phyloP scores from a whole-genome alignment of 2,113 vertebrate species.

The Sinocyclocheilus grahami region DNA sequence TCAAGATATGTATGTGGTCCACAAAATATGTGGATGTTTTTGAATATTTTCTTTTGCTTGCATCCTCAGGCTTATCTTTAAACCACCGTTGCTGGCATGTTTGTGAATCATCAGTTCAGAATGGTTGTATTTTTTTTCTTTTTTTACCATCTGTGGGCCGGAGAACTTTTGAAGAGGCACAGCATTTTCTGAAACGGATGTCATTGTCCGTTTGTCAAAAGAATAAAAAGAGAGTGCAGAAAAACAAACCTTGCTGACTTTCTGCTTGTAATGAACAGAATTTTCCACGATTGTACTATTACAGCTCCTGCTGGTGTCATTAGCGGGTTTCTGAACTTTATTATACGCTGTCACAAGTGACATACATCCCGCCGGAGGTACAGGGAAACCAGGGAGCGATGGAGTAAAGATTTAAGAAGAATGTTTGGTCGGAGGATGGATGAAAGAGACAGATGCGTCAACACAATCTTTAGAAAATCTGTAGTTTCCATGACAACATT shows the following conservation, averaged over 20 bases:
- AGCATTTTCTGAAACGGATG: slow-evolving; percentile 32
- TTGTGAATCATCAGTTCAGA: slow-evolving; percentile 13
- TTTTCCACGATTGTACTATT: slow-evolving; percentile 44
- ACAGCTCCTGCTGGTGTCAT: slow-evolving; percentile 50
- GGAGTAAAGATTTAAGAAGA: not conserved
- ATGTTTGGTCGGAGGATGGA: not conserved
- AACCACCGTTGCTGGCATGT: not conserved
- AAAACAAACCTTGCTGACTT: not conserved
- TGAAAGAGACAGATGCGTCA: too few relatives aligned
- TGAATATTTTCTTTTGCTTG: not conserved
- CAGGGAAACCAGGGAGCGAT: not conserved
- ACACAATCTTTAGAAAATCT: slow-evolving; percentile 29
- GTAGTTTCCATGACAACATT: slow-evolving; percentile 53
- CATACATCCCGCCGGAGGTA: slow-evolving; percentile 41
- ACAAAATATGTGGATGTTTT: not conserved
- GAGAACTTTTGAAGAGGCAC: slow-evolving; percentile 5
- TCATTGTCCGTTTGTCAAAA: slow-evolving; percentile 1
- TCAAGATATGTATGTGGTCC: not conserved
- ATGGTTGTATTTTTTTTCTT: not conserved
- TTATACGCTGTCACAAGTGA: slow-evolving; percentile 54
- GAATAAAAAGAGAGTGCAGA: not conserved
- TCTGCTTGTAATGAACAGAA: slow-evolving; percentile 18
- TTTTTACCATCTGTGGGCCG: not conserved
- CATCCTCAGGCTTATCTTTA: slow-evolving; percentile 1
- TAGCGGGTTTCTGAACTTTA: slow-evolving; percentile 50